Percentiles rank a stretch among this genome's conserved stretches.
phyloP scores from a whole-genome alignment of 1,140 invertebrate species.

The Leptopilina boulardi region DNA sequence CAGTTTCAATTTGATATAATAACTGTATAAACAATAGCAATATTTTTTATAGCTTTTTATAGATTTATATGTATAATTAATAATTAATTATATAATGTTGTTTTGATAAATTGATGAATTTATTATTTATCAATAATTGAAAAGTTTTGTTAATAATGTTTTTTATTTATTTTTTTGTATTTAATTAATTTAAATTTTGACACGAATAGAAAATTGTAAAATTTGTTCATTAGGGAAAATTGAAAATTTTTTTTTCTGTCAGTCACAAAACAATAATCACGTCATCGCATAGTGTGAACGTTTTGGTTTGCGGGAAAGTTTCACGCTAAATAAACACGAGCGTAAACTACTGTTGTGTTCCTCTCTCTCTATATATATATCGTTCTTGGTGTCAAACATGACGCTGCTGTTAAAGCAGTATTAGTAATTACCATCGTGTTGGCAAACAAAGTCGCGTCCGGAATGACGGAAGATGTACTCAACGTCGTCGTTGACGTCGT shows the following conservation, averaged over 20 bases:
- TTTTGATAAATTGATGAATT: too few species aligned
- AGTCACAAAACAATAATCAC: not conserved
- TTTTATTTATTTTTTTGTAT: too few species aligned
- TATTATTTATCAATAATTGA: too few species aligned
- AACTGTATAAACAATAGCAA: not conserved
- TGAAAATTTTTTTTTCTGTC: not conserved
- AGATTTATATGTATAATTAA: too few species aligned
- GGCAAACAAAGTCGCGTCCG: constrained; percentile 60
- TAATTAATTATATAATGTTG: too few species aligned
- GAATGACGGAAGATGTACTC: constrained; percentile 54
- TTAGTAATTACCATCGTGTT: constrained; percentile 69
- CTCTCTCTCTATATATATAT: constrained; percentile 43
- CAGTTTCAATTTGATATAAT: not conserved
- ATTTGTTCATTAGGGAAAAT: too few species aligned
- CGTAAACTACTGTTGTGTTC: constrained; percentile 38
- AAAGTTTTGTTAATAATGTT: too few species aligned
- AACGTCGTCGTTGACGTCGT: constrained; percentile 48
- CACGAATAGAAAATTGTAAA: too few species aligned
- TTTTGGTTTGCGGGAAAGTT: constrained; percentile 48
- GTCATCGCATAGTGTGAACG: not conserved
- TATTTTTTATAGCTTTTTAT: not conserved
- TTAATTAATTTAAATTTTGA: too few species aligned
- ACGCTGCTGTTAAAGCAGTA: constrained; percentile 64
- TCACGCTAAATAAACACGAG: constrained; percentile 47
- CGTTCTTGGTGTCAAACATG: constrained; percentile 50